phyloP scores from a whole-genome alignment of 2,113 vertebrate species.

The Anhinga anhinga region DNA sequence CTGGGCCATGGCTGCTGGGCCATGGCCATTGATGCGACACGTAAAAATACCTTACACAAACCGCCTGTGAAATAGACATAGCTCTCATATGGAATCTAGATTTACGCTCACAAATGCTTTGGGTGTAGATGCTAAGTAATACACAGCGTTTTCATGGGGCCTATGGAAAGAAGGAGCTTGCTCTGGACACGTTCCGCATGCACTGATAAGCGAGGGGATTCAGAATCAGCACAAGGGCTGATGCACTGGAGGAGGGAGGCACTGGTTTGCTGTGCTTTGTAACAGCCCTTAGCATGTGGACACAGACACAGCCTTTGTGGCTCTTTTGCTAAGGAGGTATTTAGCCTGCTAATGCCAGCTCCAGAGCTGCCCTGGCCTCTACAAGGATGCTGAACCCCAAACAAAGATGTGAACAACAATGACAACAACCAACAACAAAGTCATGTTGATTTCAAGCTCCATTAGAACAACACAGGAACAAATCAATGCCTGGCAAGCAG shows the following conservation, averaged over 20 bases:
- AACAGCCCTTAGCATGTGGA: not conserved
- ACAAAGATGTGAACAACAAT: conserved; percentile 50
- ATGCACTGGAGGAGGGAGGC: not conserved
- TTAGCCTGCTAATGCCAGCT: not conserved
- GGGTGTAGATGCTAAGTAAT: accelerated
- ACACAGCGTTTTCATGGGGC: not conserved
- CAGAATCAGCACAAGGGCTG: not conserved
- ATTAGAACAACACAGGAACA: conserved; percentile 61
- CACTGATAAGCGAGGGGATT: not conserved
- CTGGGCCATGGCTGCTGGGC: not conserved
- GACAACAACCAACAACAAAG: conserved; percentile 49
- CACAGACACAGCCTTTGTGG: not conserved
- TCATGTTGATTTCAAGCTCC: conserved; percentile 69
- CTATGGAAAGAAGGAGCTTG: not conserved
- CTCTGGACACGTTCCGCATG: not conserved
- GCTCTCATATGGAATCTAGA: accelerated
- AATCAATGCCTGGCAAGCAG: conserved; percentile 68
- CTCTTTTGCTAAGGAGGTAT: not conserved
- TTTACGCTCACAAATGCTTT: accelerated
- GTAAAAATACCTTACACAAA: accelerated
- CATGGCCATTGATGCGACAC: accelerated
- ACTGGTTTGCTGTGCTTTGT: not conserved
- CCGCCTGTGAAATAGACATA: accelerated
- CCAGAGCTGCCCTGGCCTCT: not conserved
- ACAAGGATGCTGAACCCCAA: conserved; percentile 41